Conservation (phyloP, 2,797 vertebrate genomes). For the Cossypha dichroa region DNA sequence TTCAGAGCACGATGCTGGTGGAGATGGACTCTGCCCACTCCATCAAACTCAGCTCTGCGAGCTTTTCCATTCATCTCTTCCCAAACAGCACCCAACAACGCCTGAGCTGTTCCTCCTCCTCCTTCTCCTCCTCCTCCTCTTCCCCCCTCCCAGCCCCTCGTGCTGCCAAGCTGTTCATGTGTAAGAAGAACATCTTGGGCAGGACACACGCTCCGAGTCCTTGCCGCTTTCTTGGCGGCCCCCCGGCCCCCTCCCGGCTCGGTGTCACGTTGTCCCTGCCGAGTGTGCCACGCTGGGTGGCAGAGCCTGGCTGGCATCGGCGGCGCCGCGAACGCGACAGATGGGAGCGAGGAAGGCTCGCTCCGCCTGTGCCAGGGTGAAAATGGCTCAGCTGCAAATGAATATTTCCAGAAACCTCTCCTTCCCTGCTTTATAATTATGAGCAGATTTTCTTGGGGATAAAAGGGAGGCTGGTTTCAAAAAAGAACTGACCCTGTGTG, state of each 20-base stretch:
- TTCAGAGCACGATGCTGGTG: fast-evolving
- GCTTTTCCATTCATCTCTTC: background rate
- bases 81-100: background rate
- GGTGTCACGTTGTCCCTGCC: background rate
- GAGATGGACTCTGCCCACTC: background rate
- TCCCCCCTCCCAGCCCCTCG: background rate
- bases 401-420: constrained; percentile 69
- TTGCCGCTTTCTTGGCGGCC: background rate
- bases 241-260: background rate
- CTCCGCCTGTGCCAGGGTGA: constrained; percentile 62
- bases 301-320: constrained; percentile 46
- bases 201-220: background rate
- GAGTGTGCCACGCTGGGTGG: constrained; percentile 29
- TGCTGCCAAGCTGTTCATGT: constrained; percentile 53
- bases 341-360: constrained; percentile 56
- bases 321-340: constrained; percentile 2
- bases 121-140: background rate
- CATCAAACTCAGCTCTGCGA: fast-evolving
- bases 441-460: constrained; percentile 68
- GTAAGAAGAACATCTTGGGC: constrained; percentile 43
- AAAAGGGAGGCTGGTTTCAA: constrained; percentile 62
- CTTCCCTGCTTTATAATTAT: constrained; percentile 60
- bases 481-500: constrained; percentile 66
- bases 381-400: constrained; percentile 68
- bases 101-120: background rate